Conservation (phyloP, 2,113 vertebrate genomes). For the Pelvicachromis taeniatus region DNA sequence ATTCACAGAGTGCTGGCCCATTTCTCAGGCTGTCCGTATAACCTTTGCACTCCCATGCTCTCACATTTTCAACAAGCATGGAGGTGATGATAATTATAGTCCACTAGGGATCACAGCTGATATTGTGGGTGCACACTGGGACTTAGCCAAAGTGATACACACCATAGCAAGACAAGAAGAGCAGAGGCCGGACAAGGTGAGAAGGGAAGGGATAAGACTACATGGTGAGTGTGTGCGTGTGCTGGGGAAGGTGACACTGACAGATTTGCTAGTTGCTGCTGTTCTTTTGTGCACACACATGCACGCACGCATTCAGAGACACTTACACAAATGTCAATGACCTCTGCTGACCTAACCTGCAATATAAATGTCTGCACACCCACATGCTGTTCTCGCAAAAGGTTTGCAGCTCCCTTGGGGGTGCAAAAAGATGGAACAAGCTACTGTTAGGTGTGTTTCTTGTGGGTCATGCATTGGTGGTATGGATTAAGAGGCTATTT, state of each 20-base stretch:
- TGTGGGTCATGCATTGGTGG: slow-evolving; percentile 14
- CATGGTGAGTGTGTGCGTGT: not conserved
- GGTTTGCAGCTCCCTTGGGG: slow-evolving; percentile 23
- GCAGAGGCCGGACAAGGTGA: not conserved
- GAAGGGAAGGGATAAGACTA: not conserved
- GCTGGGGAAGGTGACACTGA: not conserved
- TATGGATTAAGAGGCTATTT: slow-evolving; percentile 30
- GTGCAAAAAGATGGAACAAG: slow-evolving; percentile 32
- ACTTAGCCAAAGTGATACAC: not conserved
- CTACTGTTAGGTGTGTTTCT: not conserved
- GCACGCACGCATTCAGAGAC: not conserved
- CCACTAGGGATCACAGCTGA: slow-evolving; percentile 13
- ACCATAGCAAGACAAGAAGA: not conserved
- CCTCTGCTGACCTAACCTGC: slow-evolving; percentile 20
- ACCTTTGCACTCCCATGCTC: not conserved
- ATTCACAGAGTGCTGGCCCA: not conserved
- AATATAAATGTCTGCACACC: slow-evolving; percentile 22
- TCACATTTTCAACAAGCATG: slow-evolving; percentile 9
- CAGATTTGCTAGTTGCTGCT: slow-evolving; percentile 11
- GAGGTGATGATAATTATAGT: slow-evolving; percentile 33
- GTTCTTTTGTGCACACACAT: not conserved
- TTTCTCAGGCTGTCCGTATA: slow-evolving; percentile 4
- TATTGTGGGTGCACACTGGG: not conserved
- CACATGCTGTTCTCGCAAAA: not conserved
- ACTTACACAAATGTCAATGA: slow-evolving; percentile 21